Evolutionary conservation across 2,113 vertebrate species (phyloP).

Genomic region (chimpanzee (Pan troglodytes)): NHGRI_mPanTro3-v2.1_pri NC_072420.2:35750501-35751000

Average conservation of each 20-base stretch:
- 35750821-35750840: background rate
- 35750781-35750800: background rate
- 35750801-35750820: background rate
- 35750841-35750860: background rate
- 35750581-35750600: background rate
- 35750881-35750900: background rate
- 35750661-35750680: background rate
- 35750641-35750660: too few relatives aligned
- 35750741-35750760: background rate
- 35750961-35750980: background rate
- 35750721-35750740: background rate
- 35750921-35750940: background rate
- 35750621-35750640: accelerated
- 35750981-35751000: background rate
- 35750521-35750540: too few relatives aligned
- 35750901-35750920: background rate
- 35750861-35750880: background rate
- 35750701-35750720: background rate
- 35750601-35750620: accelerated
- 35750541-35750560: background rate
- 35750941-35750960: background rate
- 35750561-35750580: background rate
- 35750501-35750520: background rate
- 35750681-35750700: background rate
- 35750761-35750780: background rate